phyloP scores from a whole-genome alignment of 2,888 invertebrate genomes.

The Eupithecia subumbrata region DNA sequence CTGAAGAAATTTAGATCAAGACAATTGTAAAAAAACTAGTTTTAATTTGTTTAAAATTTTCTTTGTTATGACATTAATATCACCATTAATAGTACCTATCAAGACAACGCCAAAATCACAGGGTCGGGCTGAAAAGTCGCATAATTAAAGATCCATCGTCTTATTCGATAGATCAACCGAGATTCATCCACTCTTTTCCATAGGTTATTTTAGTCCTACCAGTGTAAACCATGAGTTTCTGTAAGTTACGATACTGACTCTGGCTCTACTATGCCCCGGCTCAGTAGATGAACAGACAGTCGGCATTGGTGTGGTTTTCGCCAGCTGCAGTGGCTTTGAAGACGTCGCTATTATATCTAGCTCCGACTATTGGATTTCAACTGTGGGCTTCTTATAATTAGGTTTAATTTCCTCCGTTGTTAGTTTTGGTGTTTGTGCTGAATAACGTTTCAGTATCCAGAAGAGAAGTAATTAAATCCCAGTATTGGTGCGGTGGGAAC shows the following conservation, averaged over 20 bases:
- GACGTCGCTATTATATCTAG: not conserved
- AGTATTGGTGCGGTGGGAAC: not conserved
- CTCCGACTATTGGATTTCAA: not conserved
- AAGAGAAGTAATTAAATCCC: not conserved
- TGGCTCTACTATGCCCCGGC: not conserved
- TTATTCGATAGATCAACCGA: no score
- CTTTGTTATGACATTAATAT: no score
- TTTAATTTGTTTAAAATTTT: no score
- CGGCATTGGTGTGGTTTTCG: not conserved
- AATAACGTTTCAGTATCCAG: not conserved
- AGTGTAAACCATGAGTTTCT: no score
- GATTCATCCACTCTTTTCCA: no score
- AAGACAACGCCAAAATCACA: no score
- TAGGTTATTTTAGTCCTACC: no score
- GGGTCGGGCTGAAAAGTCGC: no score
- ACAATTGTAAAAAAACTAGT: no score
- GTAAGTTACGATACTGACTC: not conserved
- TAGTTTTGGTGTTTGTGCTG: not conserved
- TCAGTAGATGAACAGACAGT: not conserved
- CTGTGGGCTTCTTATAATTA: not conserved
- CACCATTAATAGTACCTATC: no score
- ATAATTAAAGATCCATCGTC: no score
- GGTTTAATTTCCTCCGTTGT: not conserved
- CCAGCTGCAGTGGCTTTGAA: constrained; percentile 4
- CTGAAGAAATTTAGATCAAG: no score